Evolutionary conservation across 2,113 vertebrate genomes (phyloP).

Genomic region (Nettapus auritus): DNA sequence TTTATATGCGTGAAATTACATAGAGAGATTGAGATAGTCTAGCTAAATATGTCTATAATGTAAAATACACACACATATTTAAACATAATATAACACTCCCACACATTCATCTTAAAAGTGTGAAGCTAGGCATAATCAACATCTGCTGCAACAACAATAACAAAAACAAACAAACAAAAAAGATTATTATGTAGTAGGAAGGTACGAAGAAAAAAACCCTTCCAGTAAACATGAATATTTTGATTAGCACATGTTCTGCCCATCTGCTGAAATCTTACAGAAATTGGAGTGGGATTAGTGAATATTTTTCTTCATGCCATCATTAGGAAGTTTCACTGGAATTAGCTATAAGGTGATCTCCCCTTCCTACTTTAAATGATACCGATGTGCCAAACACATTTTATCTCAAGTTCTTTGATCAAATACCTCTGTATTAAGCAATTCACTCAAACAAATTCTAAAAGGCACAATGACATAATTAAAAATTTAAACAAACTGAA

Average conservation of each 20-base stretch:
- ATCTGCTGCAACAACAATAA: not conserved
- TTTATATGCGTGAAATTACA: not conserved
- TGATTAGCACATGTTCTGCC: not conserved
- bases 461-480: not conserved
- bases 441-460: conserved; percentile 28
- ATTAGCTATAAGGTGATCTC: not conserved
- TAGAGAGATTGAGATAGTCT: not conserved
- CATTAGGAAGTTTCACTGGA: not conserved
- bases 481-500: not conserved
- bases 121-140: not conserved
- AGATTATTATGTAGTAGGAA: conserved; percentile 14
- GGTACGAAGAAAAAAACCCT: not conserved
- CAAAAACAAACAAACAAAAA: too few species aligned
- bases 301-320: not conserved
- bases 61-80: not conserved
- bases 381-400: not conserved
- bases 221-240: conserved; percentile 17
- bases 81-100: not conserved
- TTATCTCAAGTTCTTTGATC: not conserved
- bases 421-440: not conserved
- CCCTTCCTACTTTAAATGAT: not conserved
- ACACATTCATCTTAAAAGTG: not conserved
- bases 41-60: not conserved
- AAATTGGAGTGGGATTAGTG: not conserved
- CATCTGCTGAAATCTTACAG: not conserved